Base-by-base conservation (phyloP, 2,888 invertebrate genomes). In the Ethmia dodecea region DNA sequence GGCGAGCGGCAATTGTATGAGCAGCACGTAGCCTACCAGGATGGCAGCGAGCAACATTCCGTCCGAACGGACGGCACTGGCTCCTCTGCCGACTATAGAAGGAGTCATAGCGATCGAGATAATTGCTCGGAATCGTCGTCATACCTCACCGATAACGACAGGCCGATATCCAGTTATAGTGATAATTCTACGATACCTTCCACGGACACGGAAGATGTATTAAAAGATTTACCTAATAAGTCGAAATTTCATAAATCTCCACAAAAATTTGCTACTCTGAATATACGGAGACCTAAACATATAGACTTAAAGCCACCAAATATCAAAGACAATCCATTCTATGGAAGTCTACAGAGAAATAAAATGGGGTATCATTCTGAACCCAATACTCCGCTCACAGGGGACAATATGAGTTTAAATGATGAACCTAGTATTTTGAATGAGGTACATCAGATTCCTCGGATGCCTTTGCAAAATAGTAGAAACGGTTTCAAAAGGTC, bases 51-150 rank as follows among this genome's bases (percentile, higher is more conserved):
- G 54, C 79, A 74, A 58, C 81, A 86, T 80, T 86, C 84, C 75
- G 50, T 73, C 35, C 78, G 79, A 41, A 76, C 75, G 38, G 79
- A 83, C 55, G 69, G 73, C 60, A 75, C 79, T 50, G 72, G 77
- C 52, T 79, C 77, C 45, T 75, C 73, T 26, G 62, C 72, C 46
- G 80, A 78, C 68, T 81, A 60, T 55, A 79, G 84, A 73, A 77
- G 81, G 66, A 79, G 77, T 49, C 77, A 79, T 47, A 78, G 75
- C 55, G 84, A 84, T 65, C 73, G 83, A 55, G 86, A 86, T 77
- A 84, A 86, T 72, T 84, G 84, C 60, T 86, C 86, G 36, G 86
- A 86, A 66, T 76, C 86, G 28, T 86, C 86, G 36, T 84, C 84
- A 48, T 84, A 84, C 53, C 61, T 84, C 45, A 86, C 86, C 35